phyloP scores from a whole-genome alignment of 2,888 invertebrate genomes.

The Cinara cedri region DNA sequence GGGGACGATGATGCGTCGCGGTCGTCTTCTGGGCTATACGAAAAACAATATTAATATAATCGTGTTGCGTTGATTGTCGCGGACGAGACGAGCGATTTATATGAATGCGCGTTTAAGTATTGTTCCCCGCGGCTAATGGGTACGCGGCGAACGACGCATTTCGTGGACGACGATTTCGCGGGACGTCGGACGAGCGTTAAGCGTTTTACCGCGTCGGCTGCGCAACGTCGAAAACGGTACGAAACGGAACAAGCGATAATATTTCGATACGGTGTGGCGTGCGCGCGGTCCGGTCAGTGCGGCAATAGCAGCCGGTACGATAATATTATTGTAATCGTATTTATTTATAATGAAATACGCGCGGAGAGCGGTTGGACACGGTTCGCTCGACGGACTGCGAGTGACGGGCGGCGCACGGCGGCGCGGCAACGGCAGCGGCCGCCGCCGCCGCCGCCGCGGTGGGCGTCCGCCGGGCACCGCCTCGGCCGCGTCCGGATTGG shows the following conservation, averaged over 20 bases:
- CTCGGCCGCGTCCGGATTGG: constrained; percentile 42
- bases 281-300: not conserved
- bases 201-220: not conserved
- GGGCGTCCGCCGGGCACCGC: constrained; percentile 46
- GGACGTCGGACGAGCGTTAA: too few species aligned
- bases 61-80: too few species aligned
- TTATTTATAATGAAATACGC: too few species aligned
- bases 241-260: too few species aligned
- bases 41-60: not conserved
- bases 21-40: too few species aligned
- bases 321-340: too few species aligned
- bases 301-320: too few species aligned
- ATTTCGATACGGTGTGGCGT: not conserved
- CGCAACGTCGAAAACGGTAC: too few species aligned
- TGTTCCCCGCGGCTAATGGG: not conserved
- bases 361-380: constrained; percentile 46
- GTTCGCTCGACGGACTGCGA: constrained; percentile 46
- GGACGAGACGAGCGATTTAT: too few species aligned
- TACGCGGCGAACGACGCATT: not conserved
- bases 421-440: not conserved
- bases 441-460: constrained; percentile 1
- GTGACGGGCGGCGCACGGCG: constrained; percentile 33
- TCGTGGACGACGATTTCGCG: not conserved
- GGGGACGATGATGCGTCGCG: too few species aligned
- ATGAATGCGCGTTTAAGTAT: too few species aligned